These are phyloP conservation scores for Hormaphis cornu DNA, from an alignment of 1,140 invertebrate species.

Conservation along the genomic window DNA sequence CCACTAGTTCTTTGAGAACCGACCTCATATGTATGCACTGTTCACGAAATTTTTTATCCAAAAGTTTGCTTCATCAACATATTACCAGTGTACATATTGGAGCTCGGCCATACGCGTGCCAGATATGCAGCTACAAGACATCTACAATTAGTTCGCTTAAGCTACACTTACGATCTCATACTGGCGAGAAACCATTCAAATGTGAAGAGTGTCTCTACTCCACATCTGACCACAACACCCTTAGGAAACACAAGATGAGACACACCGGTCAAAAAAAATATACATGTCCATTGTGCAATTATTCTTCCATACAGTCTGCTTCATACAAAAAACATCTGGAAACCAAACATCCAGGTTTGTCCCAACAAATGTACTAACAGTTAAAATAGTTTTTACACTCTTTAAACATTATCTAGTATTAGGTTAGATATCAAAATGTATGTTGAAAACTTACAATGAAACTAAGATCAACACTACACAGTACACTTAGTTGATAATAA, in stretches of 20 bases:
- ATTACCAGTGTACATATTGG: constrained; percentile 57
- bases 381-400: too few relatives aligned
- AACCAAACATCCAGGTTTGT: constrained; percentile 44
- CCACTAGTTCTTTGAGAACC: constrained; percentile 34
- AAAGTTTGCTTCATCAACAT: constrained; percentile 52
- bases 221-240: constrained; percentile 66
- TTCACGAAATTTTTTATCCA: constrained; percentile 50
- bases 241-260: constrained; percentile 64
- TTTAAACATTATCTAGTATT: too few relatives aligned
- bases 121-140: constrained; percentile 58
- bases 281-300: constrained; percentile 40
- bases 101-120: constrained; percentile 59
- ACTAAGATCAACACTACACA: too few relatives aligned
- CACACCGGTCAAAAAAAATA: constrained; percentile 36
- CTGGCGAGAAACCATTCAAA: constrained; percentile 68
- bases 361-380: too few relatives aligned
- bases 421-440: too few relatives aligned
- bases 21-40: constrained; percentile 51
- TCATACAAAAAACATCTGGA: constrained; percentile 53
- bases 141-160: constrained; percentile 53
- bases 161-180: constrained; percentile 65
- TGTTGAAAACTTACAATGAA: too few relatives aligned
- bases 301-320: constrained; percentile 57
- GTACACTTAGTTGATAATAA: too few relatives aligned
- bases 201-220: constrained; percentile 67